Base-by-base conservation (phyloP, 1,140 invertebrate species). In the Planococcus citri region DNA sequence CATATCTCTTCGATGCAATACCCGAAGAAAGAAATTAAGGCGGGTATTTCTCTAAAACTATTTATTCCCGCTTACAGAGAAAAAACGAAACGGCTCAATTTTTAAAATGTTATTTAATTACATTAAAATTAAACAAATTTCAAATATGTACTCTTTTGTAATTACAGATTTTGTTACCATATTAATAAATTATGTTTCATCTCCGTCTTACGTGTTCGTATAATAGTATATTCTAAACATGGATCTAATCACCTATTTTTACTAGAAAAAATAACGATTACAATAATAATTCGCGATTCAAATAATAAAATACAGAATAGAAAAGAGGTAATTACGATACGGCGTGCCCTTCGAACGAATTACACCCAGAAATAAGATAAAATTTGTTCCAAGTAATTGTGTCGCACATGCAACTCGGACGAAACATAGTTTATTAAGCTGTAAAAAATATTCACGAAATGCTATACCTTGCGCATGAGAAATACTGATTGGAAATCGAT, bases 401-500 rank as follows among this genome's bases (percentile, higher is more conserved):
- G n/a, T n/a, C n/a, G 17, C 2, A 51, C 17, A 14, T 51, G n/a
- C n/a, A 37, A 37, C 14, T 37, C 33, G n/a, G 41, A 51, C 41
- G 41, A 51, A 51, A 51, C 41, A 51, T 51, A 51, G 17, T 9
- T 51, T 51, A 51, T 51, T 20, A 51, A 51, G 41, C 41, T 51
- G 10, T 6, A 14, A 14, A 51, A 3, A n/a, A 17, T 14, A 51
- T 17, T 51, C 6, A 51, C 2, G 41, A 51, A 20, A 14, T 51
- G 41, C n/a, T 51, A 51, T 51, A 51, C 41, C n/a, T 51, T 20
- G 12, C 41, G 10, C 17, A n/a, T 51, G 41, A 51, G n/a, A 51
- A 51, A 51, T 51, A 51, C 41, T 51, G 41, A 9, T 51, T 51
- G n/a, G 41, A 51, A 51, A 51, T 51, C 41, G 41, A 51, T 51